Evolutionary conservation across 2,888 invertebrate species (phyloP).

Genomic region (Oithona nana): DNA sequence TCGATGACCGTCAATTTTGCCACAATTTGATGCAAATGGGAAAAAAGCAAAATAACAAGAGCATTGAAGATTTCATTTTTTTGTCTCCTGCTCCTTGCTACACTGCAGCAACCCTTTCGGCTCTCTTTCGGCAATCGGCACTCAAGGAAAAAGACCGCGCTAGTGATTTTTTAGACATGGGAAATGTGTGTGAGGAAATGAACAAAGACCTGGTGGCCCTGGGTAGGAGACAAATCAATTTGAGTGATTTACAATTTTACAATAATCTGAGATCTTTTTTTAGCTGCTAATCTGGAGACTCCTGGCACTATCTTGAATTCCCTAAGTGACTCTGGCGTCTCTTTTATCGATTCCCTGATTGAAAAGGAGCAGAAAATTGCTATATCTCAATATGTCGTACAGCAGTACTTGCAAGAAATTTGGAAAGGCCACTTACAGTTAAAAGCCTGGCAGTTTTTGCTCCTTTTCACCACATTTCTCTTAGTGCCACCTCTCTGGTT

Average conservation of each 20-base stretch:
- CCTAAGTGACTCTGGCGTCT: conserved; percentile 77
- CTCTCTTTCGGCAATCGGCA: conserved; percentile 45
- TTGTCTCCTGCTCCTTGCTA: conserved; percentile 99
- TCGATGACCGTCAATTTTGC: conserved; percentile 94
- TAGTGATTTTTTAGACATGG: conserved; percentile 82
- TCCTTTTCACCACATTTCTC: conserved; percentile 77
- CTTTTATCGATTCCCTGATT: conserved; percentile 86
- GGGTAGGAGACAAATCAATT: conserved; percentile 26
- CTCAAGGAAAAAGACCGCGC: conserved; percentile 83
- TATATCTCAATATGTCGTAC: conserved; percentile 36
- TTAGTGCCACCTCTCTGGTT: conserved; percentile 91
- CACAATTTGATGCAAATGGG: conserved; percentile 96
- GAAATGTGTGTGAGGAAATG: conserved; percentile 91
- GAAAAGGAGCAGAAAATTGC: conserved; percentile 91
- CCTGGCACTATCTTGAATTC: conserved; percentile 86
- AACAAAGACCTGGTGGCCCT: conserved; percentile 84
- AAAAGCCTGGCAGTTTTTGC: conserved; percentile 83
- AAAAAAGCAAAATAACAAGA: conserved; percentile 82
- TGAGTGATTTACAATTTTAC: background rate
- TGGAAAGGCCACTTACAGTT: conserved; percentile 94
- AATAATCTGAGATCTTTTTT: background rate
- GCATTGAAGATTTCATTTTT: conserved; percentile 89
- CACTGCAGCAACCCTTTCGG: conserved; percentile 93
- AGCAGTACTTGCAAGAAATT: conserved; percentile 88
- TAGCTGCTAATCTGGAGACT: conserved; percentile 25